Conservation (phyloP, 1,140 invertebrate species). For the Drepana arcuata region DNA sequence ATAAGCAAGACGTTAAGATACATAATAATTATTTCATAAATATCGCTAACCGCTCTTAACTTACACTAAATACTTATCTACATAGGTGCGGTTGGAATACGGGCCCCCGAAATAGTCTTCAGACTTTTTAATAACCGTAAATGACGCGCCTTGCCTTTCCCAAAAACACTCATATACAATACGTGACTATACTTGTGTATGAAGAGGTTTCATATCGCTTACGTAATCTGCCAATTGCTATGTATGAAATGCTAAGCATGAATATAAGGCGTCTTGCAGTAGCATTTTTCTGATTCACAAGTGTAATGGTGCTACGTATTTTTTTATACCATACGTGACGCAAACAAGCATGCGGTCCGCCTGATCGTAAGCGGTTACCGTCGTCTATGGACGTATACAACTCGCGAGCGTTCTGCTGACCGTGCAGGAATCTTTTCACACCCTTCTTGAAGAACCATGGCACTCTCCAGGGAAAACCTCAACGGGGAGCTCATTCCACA, state of each 20-base stretch:
- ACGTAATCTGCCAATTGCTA: background rate
- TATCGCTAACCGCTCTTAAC: background rate
- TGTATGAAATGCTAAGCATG: too few relatives aligned
- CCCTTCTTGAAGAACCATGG: too few relatives aligned
- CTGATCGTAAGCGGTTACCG: too few relatives aligned
- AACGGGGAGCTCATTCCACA: too few relatives aligned
- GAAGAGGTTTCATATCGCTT: background rate
- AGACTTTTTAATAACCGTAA: slow-evolving; percentile 23
- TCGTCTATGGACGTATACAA: too few relatives aligned
- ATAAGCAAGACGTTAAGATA: background rate
- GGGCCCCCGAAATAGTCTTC: slow-evolving; percentile 14
- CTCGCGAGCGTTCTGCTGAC: too few relatives aligned
- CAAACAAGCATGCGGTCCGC: too few relatives aligned
- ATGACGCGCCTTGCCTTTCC: slow-evolving; percentile 8
- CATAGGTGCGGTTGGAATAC: background rate
- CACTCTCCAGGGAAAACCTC: too few relatives aligned
- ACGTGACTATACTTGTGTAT: background rate
- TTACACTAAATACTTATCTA: slow-evolving; percentile 1
- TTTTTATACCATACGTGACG: too few relatives aligned
- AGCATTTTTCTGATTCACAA: background rate
- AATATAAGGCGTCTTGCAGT: too few relatives aligned
- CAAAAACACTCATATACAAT: slow-evolving; percentile 1
- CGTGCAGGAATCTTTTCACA: too few relatives aligned
- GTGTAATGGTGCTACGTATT: background rate
- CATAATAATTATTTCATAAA: background rate